Percentiles rank a stretch among this genome's conserved stretches.
Evolutionary conservation across 23 tunicate genomes (phyloP).

Genomic region (Halocynthia aurantium): DNA sequence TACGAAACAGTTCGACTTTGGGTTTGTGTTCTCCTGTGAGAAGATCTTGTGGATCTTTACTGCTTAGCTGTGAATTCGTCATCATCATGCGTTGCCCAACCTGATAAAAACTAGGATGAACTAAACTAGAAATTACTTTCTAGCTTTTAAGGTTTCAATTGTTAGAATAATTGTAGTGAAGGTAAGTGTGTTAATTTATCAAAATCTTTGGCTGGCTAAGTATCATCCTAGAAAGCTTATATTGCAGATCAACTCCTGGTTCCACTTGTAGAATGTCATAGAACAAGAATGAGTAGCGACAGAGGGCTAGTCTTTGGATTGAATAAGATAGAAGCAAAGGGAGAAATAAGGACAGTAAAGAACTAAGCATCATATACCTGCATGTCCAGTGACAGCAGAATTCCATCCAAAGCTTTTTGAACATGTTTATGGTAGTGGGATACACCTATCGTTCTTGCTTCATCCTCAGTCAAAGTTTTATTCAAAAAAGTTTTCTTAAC

Average conservation of each 20-base stretch:
- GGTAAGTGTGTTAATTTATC: too few relatives aligned
- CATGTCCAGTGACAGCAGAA: constrained; percentile 48
- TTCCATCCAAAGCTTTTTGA: constrained; percentile 71
- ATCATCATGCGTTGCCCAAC: constrained; percentile 83
- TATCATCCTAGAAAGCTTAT: too few relatives aligned
- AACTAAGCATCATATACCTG: constrained; percentile 28
- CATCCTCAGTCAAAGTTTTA: constrained; percentile 79
- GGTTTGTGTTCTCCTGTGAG: constrained; percentile 65
- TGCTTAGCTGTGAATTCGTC: constrained; percentile 40
- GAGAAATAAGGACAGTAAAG: neutral
- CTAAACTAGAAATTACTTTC: too few relatives aligned
- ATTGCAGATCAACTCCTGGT: too few relatives aligned
- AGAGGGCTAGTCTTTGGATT: too few relatives aligned
- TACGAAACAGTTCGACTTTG: constrained; percentile 80
- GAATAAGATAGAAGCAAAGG: too few relatives aligned
- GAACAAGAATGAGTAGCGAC: too few relatives aligned
- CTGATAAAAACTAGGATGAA: constrained; percentile 2
- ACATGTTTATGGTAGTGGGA: constrained; percentile 64
- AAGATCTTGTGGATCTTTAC: constrained; percentile 38
- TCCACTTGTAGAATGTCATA: too few relatives aligned
- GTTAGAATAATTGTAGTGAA: too few relatives aligned
- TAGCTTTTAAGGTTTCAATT: too few relatives aligned
- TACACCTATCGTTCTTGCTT: constrained; percentile 77
- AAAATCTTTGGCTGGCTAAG: too few relatives aligned
- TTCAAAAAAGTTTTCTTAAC: constrained; percentile 77